Percentiles rank a stretch among this genome's conserved stretches.
Evolutionary conservation across 2,113 vertebrate genomes (phyloP).

Genomic region (Sphyrna mokarran): DNA sequence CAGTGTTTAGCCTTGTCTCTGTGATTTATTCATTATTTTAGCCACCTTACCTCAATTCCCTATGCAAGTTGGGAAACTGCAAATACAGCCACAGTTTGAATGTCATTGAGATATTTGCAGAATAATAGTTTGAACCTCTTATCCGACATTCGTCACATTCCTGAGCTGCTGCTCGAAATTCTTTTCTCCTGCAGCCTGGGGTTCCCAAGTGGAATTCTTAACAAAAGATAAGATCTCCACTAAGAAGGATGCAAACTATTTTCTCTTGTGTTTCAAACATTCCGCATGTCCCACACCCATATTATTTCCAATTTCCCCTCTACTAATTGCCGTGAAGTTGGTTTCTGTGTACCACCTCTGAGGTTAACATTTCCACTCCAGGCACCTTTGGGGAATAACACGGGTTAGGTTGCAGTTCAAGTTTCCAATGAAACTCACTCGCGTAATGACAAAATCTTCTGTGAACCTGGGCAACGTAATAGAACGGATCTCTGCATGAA

Average conservation of each 20-base stretch:
- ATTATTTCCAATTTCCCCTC: conserved; percentile 13
- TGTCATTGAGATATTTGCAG: neutral
- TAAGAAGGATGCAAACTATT: neutral
- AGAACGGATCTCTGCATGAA: neutral
- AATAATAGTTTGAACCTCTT: conserved; percentile 23
- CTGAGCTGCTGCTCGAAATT: neutral
- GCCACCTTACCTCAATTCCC: neutral
- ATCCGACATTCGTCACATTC: conserved; percentile 8
- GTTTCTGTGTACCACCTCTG: neutral
- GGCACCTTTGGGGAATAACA: neutral
- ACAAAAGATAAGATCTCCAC: neutral
- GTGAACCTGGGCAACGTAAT: neutral
- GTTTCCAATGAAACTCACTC: neutral
- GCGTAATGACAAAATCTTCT: neutral
- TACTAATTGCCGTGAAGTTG: neutral
- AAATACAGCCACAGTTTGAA: neutral
- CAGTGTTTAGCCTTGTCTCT: neutral
- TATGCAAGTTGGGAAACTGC: neutral
- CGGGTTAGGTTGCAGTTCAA: neutral
- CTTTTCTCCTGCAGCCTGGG: neutral
- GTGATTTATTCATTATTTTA: neutral
- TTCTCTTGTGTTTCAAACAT: neutral
- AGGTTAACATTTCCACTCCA: neutral
- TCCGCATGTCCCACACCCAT: neutral
- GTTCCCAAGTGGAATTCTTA: neutral